Base-by-base conservation (phyloP, 2,888 invertebrate species). In the Bugulina stolonifera region DNA sequence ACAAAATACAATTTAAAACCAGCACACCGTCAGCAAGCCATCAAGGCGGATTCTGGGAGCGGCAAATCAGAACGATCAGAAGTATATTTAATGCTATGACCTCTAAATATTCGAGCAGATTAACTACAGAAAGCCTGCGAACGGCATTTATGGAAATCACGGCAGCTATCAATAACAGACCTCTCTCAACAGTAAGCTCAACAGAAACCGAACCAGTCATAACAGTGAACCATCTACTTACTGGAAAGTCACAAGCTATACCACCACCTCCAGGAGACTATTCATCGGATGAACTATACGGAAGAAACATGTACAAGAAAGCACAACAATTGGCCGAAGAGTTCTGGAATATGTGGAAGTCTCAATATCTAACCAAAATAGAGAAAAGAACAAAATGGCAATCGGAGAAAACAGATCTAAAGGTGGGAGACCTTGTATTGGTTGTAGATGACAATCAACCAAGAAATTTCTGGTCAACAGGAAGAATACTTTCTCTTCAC, bases 1-100 rank as follows among this genome's bases (percentile, higher is more conserved):
- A 52, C 22, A 10, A 22, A 14, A 52, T 52, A 52, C 52, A 52
- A 52, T 23, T 55, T 55, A 55, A 55, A 25, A 55, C 55, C 55
- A 23, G n/a, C 25, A 55, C 55, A 55, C 55, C 55, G n/a, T 55
- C 55, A 55, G 55, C 55, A 5, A 55, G 55, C 55, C 55, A 55
- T 23, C 55, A 55, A 55, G 10, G 25, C 10, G n/a, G 22, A 18
- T 25, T 55, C 10, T 55, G 55, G 5, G 55, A 55, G 23, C 55
- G 52, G 5, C 55, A 55, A 23, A 55, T 55, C 55, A 55, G 25
- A 55, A 55, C 25, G 55, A 55, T 55, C 3, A 23, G 23, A 55
- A 23, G 10, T 23, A 23, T 25, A 55, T 23, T 55, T 25, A 43
- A 55, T 52, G 52, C 52, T 52, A 52, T 18, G 23, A 55, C 55